phyloP scores from a whole-genome alignment of 1,140 invertebrate species.

The Sipha flava region DNA sequence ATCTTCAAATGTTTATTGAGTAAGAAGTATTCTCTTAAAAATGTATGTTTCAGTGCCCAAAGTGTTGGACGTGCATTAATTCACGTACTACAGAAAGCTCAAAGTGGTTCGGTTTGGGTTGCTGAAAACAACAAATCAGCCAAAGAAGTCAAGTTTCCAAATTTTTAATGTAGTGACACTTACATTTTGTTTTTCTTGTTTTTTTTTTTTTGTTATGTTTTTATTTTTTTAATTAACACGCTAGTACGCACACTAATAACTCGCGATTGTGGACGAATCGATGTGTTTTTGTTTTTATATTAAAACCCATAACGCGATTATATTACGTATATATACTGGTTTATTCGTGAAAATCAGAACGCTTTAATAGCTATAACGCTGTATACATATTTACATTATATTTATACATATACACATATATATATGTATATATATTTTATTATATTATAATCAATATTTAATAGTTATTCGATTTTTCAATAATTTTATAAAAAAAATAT shows the following conservation, averaged over 20 bases:
- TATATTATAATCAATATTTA: not conserved
- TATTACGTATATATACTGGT: not conserved
- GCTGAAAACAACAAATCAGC: slow-evolving; percentile 58
- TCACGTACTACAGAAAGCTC: slow-evolving; percentile 54
- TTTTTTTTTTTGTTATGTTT: not conserved
- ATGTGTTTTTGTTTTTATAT: not conserved
- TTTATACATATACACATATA: too few relatives aligned
- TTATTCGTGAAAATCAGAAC: not conserved
- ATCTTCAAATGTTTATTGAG: too few relatives aligned
- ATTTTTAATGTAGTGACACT: not conserved
- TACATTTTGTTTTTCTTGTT: not conserved
- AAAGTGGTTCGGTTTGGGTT: slow-evolving; percentile 61
- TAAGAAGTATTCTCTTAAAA: not conserved
- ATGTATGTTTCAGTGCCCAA: slow-evolving; percentile 50
- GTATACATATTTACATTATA: not conserved
- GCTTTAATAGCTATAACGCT: not conserved
- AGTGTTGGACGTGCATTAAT: slow-evolving; percentile 57
- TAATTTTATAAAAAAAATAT: not conserved
- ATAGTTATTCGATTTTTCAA: not conserved
- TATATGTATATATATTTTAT: too few relatives aligned
- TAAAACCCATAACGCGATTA: not conserved
- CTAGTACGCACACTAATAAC: not conserved
- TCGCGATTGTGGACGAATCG: too few relatives aligned
- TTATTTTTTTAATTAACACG: too few relatives aligned
- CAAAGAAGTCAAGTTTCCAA: slow-evolving; percentile 49